phyloP scores from a whole-genome alignment of 2,797 vertebrate genomes.

The Coendou prehensilis region DNA sequence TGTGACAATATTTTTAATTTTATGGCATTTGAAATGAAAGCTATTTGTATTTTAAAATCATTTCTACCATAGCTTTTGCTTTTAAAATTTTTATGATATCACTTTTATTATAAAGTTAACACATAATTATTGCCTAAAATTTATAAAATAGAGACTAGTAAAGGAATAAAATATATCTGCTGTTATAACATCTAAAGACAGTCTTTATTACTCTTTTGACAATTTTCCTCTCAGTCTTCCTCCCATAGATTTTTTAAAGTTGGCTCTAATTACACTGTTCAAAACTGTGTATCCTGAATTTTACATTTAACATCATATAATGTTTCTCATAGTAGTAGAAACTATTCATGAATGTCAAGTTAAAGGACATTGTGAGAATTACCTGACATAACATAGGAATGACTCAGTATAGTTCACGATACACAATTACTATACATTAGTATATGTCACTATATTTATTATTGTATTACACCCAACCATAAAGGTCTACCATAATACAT shows the following conservation, averaged over 20 bases:
- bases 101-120: slow-evolving; percentile 54
- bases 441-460: not conserved
- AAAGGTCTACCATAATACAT: slow-evolving; percentile 18
- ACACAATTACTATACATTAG: not conserved
- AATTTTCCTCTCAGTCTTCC: slow-evolving; percentile 47
- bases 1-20: slow-evolving; percentile 69
- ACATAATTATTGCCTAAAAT: slow-evolving; percentile 23
- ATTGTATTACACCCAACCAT: not conserved
- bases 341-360: slow-evolving; percentile 9
- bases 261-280: not conserved
- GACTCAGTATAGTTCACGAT: not conserved
- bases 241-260: not conserved
- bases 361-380: not conserved
- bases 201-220: not conserved
- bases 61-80: slow-evolving; percentile 40
- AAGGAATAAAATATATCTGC: not conserved
- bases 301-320: slow-evolving; percentile 15
- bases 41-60: slow-evolving; percentile 47
- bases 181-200: not conserved
- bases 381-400: not conserved
- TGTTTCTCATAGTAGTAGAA: slow-evolving; percentile 1
- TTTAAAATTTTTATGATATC: slow-evolving; percentile 10
- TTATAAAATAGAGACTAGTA: slow-evolving; percentile 38
- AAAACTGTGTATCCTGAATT: not conserved
- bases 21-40: slow-evolving; percentile 62